Conservation (phyloP, 2,888 invertebrate genomes). For the Ophioninae sp. region DNA sequence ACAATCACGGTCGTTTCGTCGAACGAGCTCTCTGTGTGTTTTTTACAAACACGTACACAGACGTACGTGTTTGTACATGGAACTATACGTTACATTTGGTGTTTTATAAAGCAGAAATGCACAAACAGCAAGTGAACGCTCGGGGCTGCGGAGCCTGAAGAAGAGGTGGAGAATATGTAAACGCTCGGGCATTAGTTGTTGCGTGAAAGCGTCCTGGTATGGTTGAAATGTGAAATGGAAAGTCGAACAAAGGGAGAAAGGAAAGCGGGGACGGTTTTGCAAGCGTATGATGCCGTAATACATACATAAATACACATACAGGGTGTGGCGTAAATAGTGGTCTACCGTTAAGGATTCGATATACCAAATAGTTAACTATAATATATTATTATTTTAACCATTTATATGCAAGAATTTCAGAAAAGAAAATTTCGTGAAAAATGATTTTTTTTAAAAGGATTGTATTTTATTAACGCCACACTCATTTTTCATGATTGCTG, state of each 20-base stretch:
- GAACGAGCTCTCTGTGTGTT: not conserved
- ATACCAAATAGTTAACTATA: no score
- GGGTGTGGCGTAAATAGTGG: no score
- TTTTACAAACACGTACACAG: conserved; percentile 17
- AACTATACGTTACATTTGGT: conserved; percentile 13
- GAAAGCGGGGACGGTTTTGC: conserved; percentile 35
- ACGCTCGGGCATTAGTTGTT: conserved; percentile 76
- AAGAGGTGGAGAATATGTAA: conserved; percentile 63
- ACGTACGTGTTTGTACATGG: conserved; percentile 18
- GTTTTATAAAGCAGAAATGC: conserved; percentile 48
- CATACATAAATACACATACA: not conserved
- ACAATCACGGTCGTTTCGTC: conserved; percentile 16
- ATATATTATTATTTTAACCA: no score
- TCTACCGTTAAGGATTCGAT: no score
- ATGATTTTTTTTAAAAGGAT: no score
- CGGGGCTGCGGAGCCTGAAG: conserved; percentile 50
- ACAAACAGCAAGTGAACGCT: conserved; percentile 59
- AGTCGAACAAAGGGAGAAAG: conserved; percentile 75
- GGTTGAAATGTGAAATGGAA: conserved; percentile 76
- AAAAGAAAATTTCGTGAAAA: no score
- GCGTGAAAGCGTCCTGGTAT: conserved; percentile 72
- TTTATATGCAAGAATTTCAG: no score
- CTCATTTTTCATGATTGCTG: no score
- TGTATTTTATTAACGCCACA: no score
- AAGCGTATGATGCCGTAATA: conserved; percentile 3